Evolutionary conservation across 2,797 vertebrate genomes (phyloP).

Genomic region (Glossophaga mutica): DNA sequence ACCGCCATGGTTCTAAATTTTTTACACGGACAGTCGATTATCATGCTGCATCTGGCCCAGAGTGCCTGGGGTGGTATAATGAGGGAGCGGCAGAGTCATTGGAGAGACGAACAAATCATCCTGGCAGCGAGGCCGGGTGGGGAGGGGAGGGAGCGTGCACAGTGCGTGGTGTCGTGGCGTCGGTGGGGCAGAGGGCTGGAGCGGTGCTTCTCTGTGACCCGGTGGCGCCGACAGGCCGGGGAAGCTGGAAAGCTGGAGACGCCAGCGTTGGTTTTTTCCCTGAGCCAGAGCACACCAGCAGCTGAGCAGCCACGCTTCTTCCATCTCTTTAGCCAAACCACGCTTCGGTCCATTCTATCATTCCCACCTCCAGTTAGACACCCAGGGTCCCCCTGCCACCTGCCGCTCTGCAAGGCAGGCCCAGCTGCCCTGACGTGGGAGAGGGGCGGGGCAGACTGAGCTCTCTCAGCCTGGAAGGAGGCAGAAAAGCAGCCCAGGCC

Average conservation of each 20-base stretch:
- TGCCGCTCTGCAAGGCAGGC: background rate
- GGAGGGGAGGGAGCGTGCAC: background rate
- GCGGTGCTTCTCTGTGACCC: background rate
- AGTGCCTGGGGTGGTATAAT: background rate
- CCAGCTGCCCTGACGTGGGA: constrained; percentile 3
- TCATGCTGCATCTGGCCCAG: background rate
- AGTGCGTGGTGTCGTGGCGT: rapidly evolving
- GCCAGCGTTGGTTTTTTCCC: background rate
- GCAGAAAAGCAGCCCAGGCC: background rate
- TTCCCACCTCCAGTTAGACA: background rate
- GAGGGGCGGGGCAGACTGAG: background rate
- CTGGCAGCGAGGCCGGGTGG: background rate
- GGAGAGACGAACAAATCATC: background rate
- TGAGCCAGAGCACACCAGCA: constrained; percentile 49
- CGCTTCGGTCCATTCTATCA: background rate
- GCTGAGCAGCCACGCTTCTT: constrained; percentile 40
- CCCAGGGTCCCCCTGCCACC: constrained; percentile 4
- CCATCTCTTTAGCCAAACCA: constrained; percentile 50
- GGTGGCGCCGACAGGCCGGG: background rate
- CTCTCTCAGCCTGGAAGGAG: background rate
- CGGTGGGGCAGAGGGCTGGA: background rate
- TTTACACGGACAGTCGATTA: background rate
- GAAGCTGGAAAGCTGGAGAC: constrained; percentile 47
- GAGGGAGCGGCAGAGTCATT: background rate
- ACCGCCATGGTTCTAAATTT: background rate